Conservation (phyloP, 1,140 invertebrate species). For the Meloidogyne hapla region DNA sequence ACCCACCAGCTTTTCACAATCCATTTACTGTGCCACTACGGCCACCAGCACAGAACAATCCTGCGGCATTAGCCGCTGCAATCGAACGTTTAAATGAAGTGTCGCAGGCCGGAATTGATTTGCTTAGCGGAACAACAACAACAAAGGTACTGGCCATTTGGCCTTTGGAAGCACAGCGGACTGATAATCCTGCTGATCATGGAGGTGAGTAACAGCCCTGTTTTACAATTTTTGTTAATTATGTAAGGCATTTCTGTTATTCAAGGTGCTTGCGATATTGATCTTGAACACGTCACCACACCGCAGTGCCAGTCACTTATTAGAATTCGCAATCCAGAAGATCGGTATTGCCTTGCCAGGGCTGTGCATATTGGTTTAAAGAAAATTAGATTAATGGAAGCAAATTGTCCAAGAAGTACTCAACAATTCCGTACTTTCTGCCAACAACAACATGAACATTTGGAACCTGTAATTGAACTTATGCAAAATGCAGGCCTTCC, state of each 20-base stretch:
- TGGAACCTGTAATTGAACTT: neutral
- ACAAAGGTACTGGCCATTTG: too few relatives aligned
- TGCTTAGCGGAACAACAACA: too few relatives aligned
- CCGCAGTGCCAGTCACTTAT: conserved; percentile 1
- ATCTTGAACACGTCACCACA: neutral
- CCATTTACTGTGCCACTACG: too few relatives aligned
- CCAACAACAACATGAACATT: conserved; percentile 3
- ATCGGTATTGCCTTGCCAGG: neutral
- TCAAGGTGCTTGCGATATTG: neutral
- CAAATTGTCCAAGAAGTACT: too few relatives aligned
- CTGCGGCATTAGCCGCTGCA: too few relatives aligned
- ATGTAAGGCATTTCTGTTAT: neutral
- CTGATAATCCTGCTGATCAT: neutral
- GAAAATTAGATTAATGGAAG: too few relatives aligned
- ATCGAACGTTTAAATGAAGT: too few relatives aligned
- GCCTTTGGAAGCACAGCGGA: neutral
- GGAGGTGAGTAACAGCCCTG: neutral
- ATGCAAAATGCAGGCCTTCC: neutral
- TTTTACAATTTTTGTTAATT: neutral
- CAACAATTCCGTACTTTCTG: neutral
- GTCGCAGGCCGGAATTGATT: too few relatives aligned
- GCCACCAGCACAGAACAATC: too few relatives aligned
- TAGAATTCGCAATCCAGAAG: too few relatives aligned
- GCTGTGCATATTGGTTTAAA: neutral
- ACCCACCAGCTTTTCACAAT: neutral